phyloP scores from a whole-genome alignment of 92 coral and sea anemone species.

The Meandrina meandrites region DNA sequence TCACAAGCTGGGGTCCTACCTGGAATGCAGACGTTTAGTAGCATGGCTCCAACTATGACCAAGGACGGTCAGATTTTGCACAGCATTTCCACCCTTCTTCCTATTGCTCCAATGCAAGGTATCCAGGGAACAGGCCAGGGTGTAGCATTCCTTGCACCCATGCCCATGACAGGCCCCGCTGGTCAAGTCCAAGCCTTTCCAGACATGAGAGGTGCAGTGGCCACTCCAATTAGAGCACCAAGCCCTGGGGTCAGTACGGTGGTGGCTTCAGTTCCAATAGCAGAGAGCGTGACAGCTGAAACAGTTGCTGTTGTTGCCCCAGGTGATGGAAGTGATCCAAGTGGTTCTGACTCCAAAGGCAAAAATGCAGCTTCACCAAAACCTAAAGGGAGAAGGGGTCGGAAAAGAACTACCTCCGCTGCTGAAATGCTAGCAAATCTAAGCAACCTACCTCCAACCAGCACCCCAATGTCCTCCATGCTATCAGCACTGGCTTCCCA shows the following conservation, averaged over 20 bases:
- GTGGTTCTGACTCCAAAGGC: constrained; percentile 23
- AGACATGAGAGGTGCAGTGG: constrained; percentile 74
- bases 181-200: constrained; percentile 69
- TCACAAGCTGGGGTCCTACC: constrained; percentile 64
- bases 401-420: constrained; percentile 86
- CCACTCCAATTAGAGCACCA: constrained; percentile 69
- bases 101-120: constrained; percentile 85
- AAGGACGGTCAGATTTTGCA: constrained; percentile 89
- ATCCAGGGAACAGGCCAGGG: constrained; percentile 74
- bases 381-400: constrained; percentile 67
- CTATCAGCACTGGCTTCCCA: constrained; percentile 82
- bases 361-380: constrained; percentile 25
- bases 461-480: constrained; percentile 91
- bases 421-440: constrained; percentile 90
- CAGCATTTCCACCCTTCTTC: constrained; percentile 85
- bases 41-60: constrained; percentile 62
- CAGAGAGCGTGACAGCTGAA: constrained; percentile 56
- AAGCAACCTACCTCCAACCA: constrained; percentile 71
- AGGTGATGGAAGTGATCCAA: constrained; percentile 26
- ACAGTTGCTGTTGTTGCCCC: constrained; percentile 46
- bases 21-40: constrained; percentile 65
- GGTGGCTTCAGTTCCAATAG: constrained; percentile 57
- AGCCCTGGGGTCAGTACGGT: constrained; percentile 61
- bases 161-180: constrained; percentile 67
- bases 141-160: constrained; percentile 76